Evolutionary conservation across 2,888 invertebrate species (phyloP).

Genomic region (Drosophila testacea): DNA sequence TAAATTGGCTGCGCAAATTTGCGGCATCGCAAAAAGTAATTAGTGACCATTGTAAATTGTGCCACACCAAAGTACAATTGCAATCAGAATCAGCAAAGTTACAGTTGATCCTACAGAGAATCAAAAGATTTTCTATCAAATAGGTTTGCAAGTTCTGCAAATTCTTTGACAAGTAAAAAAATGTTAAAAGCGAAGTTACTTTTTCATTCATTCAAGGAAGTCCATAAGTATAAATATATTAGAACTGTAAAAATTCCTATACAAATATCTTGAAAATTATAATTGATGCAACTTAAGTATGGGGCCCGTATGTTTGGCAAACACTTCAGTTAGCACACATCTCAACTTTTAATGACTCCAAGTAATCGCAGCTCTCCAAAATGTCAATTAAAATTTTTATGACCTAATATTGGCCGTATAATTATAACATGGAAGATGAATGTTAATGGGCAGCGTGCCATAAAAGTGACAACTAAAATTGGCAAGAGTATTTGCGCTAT

Average conservation of each 20-base stretch:
- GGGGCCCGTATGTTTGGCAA: constrained; percentile 6
- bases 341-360: constrained; percentile 31
- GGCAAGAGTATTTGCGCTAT: constrained; percentile 35
- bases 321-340: constrained; percentile 18
- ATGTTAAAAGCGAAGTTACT: no score
- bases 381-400: constrained; percentile 65
- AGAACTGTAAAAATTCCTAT: neutral
- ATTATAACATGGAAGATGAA: constrained; percentile 63
- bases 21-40: constrained; percentile 74
- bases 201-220: no score
- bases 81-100: constrained; percentile 15
- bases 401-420: constrained; percentile 56
- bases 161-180: no score
- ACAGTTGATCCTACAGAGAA: neutral
- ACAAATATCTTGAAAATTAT: neutral
- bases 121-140: no score
- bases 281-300: constrained; percentile 18
- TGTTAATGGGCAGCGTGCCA: constrained; percentile 53
- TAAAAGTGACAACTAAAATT: constrained; percentile 47
- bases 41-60: constrained; percentile 64
- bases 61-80: constrained; percentile 40
- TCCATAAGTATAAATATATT: neutral
- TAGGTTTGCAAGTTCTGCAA: no score
- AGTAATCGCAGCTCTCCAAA: constrained; percentile 27
- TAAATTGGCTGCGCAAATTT: constrained; percentile 76